These are phyloP conservation scores for Mus musculus DNA, from an alignment of 2,113 vertebrate genomes.

Conservation along the genomic window GRCm39 chr2:93609001-93609500, in stretches of 20 bases:
- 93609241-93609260: slow-evolving; percentile 49
- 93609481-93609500: slow-evolving; percentile 17
- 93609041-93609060: slow-evolving; percentile 11
- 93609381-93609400: slow-evolving; percentile 24
- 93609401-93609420: slow-evolving; percentile 34
- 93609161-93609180: not conserved
- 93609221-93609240: slow-evolving; percentile 54
- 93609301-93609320: not conserved
- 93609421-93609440: not conserved
- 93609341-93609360: too few relatives aligned
- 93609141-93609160: slow-evolving; percentile 7
- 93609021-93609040: not conserved
- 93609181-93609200: slow-evolving; percentile 32
- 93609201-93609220: slow-evolving; percentile 50
- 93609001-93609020: not conserved
- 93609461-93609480: not conserved
- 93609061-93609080: not conserved
- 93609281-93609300: slow-evolving; percentile 44
- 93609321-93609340: not conserved
- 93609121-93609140: not conserved
- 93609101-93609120: slow-evolving; percentile 18
- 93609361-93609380: not conserved
- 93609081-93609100: slow-evolving; percentile 34
- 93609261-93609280: slow-evolving; percentile 12
- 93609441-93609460: not conserved